Percentiles rank a stretch among this genome's conserved stretches.
These are phyloP conservation scores for Leptinotarsa texana DNA, from an alignment of 1,140 invertebrate genomes.

Conservation along the genomic window DNA sequence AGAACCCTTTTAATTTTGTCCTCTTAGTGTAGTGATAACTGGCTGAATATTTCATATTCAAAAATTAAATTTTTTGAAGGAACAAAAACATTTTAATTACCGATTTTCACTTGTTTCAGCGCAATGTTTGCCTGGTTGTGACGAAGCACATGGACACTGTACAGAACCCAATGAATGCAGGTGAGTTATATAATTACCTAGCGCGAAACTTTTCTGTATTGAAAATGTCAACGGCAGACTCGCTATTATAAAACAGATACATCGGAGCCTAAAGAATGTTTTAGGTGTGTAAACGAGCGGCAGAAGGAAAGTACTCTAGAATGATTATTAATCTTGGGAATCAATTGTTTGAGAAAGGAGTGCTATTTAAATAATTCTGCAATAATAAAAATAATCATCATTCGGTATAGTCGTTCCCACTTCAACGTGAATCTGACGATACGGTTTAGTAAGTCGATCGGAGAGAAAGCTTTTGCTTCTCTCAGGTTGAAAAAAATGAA, in stretches of 20 bases:
- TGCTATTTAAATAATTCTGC: background rate
- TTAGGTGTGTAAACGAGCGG: constrained; percentile 14
- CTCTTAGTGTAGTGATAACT: too few relatives aligned
- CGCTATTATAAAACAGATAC: constrained; percentile 7
- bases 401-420: too few relatives aligned
- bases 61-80: too few relatives aligned
- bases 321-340: constrained; percentile 1
- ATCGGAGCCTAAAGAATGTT: constrained; percentile 8
- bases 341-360: background rate
- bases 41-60: too few relatives aligned
- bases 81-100: background rate
- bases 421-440: too few relatives aligned
- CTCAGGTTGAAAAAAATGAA: too few relatives aligned
- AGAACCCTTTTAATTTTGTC: too few relatives aligned
- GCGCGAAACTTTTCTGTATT: constrained; percentile 3
- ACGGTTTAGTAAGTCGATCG: too few relatives aligned
- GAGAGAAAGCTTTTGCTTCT: too few relatives aligned
- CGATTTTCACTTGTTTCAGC: constrained; percentile 74
- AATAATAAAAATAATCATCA: background rate
- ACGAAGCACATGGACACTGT: constrained; percentile 87
- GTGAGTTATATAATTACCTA: constrained; percentile 68
- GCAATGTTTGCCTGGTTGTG: constrained; percentile 88
- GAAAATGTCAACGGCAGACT: constrained; percentile 19
- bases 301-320: constrained; percentile 6
- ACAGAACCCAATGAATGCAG: constrained; percentile 90